Percentiles rank a stretch among this genome's conserved stretches.
Evolutionary conservation across 2,797 vertebrate genomes (phyloP).

Genomic region (Epinephelus malabaricus): DNA sequence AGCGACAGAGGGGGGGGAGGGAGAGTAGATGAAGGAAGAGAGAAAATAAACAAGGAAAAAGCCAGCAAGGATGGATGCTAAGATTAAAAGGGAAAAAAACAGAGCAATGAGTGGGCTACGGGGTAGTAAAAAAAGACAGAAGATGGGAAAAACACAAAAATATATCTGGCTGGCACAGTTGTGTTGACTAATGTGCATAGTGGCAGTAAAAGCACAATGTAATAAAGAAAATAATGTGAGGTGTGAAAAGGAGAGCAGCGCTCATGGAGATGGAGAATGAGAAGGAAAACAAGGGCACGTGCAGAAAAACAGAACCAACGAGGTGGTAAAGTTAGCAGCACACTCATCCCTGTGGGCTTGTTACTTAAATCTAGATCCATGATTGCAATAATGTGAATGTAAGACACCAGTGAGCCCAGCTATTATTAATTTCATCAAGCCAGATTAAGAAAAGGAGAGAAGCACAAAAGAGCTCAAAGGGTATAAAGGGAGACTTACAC

Average conservation of each 20-base stretch:
- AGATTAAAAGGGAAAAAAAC: not conserved
- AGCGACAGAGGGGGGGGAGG: conserved; percentile 2
- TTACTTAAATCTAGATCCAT: conserved; percentile 4
- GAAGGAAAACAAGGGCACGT: not conserved
- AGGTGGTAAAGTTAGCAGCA: not conserved
- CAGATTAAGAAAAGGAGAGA: not conserved
- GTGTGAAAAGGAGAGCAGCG: not conserved
- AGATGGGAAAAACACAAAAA: not conserved
- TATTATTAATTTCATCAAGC: not conserved
- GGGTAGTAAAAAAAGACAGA: not conserved
- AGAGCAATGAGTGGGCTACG: conserved; percentile 13
- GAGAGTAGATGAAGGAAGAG: not conserved
- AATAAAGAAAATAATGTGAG: conserved; percentile 12
- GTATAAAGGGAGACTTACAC: not conserved
- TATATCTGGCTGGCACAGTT: conserved; percentile 14
- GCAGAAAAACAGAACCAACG: conserved; percentile 7
- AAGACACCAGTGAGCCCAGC: not conserved
- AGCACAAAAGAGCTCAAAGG: not conserved
- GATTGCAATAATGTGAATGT: not conserved
- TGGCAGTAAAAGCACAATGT: conserved; percentile 26
- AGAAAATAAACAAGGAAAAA: conserved; percentile 37
- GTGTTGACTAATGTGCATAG: conserved; percentile 1
- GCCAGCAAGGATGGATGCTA: conserved; percentile 18
- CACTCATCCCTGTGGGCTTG: not conserved
- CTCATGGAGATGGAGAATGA: not conserved